Evolutionary conservation across 2,797 vertebrate genomes (phyloP).

Genomic region (Platyrinchus mystaceus): DNA sequence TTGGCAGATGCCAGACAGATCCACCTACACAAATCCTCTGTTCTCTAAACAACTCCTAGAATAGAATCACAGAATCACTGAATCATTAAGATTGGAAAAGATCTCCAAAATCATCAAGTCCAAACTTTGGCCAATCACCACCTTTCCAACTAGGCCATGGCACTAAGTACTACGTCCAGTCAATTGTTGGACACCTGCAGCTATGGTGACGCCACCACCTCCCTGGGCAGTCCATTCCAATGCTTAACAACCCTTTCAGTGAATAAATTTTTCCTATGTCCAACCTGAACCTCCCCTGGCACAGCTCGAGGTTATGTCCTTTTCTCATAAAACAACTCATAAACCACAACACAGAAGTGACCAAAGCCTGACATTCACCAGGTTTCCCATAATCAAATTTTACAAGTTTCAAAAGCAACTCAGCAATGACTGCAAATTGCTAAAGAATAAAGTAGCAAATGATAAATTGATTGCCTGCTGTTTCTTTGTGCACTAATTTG

Average conservation of each 20-base stretch:
- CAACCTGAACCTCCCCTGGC: not conserved
- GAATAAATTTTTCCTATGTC: not conserved
- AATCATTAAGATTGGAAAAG: not conserved
- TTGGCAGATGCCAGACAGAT: not conserved
- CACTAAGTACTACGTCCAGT: not conserved
- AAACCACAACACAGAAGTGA: not conserved
- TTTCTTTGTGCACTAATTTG: conserved; percentile 56
- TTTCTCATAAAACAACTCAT: not conserved
- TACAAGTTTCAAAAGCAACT: conserved; percentile 38
- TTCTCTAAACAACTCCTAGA: not conserved
- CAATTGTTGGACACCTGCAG: not conserved
- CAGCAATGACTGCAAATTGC: conserved; percentile 24
- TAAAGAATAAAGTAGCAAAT: conserved; percentile 39
- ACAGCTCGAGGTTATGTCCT: not conserved
- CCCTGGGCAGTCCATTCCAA: not conserved
- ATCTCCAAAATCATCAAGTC: too few relatives aligned
- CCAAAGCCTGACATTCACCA: conserved; percentile 2
- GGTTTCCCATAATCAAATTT: conserved; percentile 22
- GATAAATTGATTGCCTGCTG: conserved; percentile 40
- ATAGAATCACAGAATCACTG: not conserved
- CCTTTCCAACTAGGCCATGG: not conserved
- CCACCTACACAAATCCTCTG: not conserved
- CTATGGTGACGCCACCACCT: not conserved
- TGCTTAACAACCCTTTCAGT: not conserved
- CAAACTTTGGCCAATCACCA: not conserved